phyloP scores from a whole-genome alignment of 2,888 invertebrate species.

The Tigriopus californicus region DNA sequence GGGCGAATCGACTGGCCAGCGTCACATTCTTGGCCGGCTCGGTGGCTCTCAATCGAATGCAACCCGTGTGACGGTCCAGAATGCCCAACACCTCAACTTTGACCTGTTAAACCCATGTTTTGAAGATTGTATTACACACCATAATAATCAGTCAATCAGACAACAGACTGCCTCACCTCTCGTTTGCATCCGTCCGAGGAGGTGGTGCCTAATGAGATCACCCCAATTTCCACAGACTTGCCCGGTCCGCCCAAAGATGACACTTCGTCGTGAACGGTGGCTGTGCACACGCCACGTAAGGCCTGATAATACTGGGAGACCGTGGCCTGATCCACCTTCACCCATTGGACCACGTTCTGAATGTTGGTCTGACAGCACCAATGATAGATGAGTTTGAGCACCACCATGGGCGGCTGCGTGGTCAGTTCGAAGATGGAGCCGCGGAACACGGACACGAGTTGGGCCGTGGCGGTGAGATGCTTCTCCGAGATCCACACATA shows the following conservation, averaged over 20 bases:
- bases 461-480: not conserved
- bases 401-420: conserved; percentile 57
- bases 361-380: conserved; percentile 81
- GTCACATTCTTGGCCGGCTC: conserved; percentile 42
- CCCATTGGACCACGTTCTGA: conserved; percentile 73
- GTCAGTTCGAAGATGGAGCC: conserved; percentile 72
- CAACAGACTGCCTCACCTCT: conserved; percentile 23
- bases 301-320: conserved; percentile 47
- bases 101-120: not conserved
- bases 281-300: conserved; percentile 54
- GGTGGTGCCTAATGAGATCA: conserved; percentile 69
- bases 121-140: too few species aligned
- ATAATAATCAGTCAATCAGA: not conserved
- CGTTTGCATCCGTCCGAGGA: conserved; percentile 52
- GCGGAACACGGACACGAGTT: conserved; percentile 54
- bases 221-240: conserved; percentile 37
- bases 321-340: conserved; percentile 51
- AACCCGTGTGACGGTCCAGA: conserved; percentile 49
- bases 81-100: conserved; percentile 50
- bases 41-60: conserved; percentile 55
- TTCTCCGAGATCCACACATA: conserved; percentile 62
- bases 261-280: conserved; percentile 41
- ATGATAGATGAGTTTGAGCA: conserved; percentile 67
- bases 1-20: conserved; percentile 45
- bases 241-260: conserved; percentile 20